Evolutionary conservation across 2,113 vertebrate genomes (phyloP).

Genomic region (Trochalopteron elliotii): DNA sequence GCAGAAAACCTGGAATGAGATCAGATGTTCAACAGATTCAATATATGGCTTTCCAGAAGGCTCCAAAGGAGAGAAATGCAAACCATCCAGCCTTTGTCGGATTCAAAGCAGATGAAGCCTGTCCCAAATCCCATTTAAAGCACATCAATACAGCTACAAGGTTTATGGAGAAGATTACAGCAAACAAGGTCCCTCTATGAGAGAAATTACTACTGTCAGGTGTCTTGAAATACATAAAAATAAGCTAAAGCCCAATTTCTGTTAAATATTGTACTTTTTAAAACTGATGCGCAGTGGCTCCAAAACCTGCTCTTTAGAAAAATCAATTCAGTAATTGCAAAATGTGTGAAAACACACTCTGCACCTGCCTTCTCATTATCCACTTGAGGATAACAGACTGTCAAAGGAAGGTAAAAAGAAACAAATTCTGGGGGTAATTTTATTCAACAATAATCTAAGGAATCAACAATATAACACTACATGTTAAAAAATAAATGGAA

Average conservation of each 20-base stretch:
- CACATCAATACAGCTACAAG: background rate
- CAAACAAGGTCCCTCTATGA: background rate
- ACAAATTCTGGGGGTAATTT: background rate
- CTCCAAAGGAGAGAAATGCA: background rate
- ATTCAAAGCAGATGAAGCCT: background rate
- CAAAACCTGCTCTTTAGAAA: background rate
- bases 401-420: background rate
- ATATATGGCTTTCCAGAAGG: background rate
- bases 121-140: background rate
- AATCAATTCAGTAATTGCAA: conserved; percentile 6
- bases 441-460: background rate
- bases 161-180: background rate
- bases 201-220: background rate
- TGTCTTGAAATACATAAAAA: background rate
- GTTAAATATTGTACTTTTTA: background rate
- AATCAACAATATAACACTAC: background rate
- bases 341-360: background rate
- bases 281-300: background rate
- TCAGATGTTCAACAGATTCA: background rate
- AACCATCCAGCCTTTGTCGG: background rate
- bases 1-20: background rate
- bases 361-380: background rate
- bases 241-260: background rate
- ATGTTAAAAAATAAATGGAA: background rate
- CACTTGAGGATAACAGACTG: background rate